Percentiles rank a stretch among this genome's conserved stretches.
Conservation (phyloP, 2,888 invertebrate species). For the Patella pellucida region DNA sequence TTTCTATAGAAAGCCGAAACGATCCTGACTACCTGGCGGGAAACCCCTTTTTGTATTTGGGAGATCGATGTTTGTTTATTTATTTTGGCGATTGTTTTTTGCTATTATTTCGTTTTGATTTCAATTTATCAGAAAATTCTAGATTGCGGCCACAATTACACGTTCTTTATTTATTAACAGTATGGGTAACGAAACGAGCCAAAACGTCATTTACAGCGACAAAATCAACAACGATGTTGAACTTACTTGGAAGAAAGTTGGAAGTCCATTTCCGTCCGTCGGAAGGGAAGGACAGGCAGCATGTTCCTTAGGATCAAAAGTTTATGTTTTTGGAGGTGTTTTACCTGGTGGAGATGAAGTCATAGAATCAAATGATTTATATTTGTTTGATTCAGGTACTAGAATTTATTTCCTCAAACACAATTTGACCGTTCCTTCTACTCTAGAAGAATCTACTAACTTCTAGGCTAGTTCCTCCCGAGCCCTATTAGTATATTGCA, state of each 20-base stretch:
- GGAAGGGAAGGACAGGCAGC: conserved; percentile 64
- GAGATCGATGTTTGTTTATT: background rate
- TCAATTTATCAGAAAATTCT: too few species aligned
- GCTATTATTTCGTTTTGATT: too few species aligned
- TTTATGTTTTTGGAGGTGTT: conserved; percentile 68
- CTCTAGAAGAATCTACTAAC: too few species aligned
- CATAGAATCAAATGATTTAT: conserved; percentile 61
- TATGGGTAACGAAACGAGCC: conserved; percentile 41
- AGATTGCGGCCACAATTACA: too few species aligned
- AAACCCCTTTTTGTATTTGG: background rate
- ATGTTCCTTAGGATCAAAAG: conserved; percentile 48
- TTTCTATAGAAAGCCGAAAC: too few species aligned
- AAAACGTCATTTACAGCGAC: conserved; percentile 24
- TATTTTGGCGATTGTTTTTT: too few species aligned
- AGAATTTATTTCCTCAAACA: too few species aligned
- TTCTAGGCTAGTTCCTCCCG: too few species aligned
- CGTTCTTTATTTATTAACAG: background rate
- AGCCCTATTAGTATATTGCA: too few species aligned
- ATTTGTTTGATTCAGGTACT: conserved; percentile 59
- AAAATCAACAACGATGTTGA: conserved; percentile 37
- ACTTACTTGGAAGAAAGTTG: conserved; percentile 43
- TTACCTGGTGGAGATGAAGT: conserved; percentile 51
- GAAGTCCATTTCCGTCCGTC: conserved; percentile 39
- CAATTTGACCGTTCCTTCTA: too few species aligned
- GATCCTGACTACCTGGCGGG: conserved; percentile 1